Evolutionary conservation across 1,140 invertebrate species (phyloP).

Genomic region (Bombus superbus): DNA sequence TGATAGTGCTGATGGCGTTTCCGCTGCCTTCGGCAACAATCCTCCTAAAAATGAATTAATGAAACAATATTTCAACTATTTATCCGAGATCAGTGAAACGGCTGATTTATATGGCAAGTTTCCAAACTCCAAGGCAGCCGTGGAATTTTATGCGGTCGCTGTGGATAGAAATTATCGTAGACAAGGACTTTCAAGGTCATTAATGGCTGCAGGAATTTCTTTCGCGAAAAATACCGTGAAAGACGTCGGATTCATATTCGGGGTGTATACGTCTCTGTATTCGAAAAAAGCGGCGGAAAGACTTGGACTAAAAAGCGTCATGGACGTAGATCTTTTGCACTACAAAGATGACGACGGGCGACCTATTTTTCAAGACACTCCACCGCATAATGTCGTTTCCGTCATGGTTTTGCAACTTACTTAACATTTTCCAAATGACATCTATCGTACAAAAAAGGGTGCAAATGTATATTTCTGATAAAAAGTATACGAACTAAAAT

Average conservation of each 20-base stretch:
- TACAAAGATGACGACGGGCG: constrained; percentile 43
- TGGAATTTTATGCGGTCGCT: constrained; percentile 67
- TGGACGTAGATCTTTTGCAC: constrained; percentile 56
- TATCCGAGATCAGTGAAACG: neutral
- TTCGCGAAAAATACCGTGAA: neutral
- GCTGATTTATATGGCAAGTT: neutral
- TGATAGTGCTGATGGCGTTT: neutral
- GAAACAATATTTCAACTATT: constrained; percentile 28
- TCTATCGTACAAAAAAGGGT: neutral
- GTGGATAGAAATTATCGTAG: constrained; percentile 55
- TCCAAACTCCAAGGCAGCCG: neutral
- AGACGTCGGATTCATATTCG: constrained; percentile 61
- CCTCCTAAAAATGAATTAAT: constrained; percentile 18
- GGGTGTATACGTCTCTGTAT: constrained; percentile 61
- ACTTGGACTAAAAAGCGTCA: constrained; percentile 45
- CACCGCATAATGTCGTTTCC: constrained; percentile 52
- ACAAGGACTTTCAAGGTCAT: constrained; percentile 45
- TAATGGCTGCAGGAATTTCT: constrained; percentile 44
- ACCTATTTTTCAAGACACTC: constrained; percentile 41
- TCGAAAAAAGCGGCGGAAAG: constrained; percentile 59
- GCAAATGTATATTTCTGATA: neutral
- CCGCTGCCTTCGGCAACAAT: constrained; percentile 3
- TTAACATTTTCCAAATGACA: neutral
- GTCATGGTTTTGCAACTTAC: constrained; percentile 44
- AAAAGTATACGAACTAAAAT: neutral